These are phyloP conservation scores for Drosophila dives DNA, from an alignment of 2,888 invertebrate species.

Conservation along the genomic window DNA sequence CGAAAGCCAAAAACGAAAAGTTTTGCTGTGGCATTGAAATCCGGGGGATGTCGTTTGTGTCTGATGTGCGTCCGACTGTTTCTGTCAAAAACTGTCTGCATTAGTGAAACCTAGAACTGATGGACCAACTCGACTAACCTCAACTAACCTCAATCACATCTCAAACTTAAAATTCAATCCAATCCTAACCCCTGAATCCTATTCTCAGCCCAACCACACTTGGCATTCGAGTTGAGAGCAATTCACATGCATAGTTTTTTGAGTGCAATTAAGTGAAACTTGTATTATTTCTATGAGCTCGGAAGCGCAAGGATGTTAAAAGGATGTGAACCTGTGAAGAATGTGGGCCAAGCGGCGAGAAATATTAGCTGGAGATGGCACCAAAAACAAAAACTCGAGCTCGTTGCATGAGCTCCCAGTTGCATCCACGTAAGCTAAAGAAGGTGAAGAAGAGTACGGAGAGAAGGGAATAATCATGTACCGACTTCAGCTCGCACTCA, in stretches of 20 bases:
- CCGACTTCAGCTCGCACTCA: slow-evolving; percentile 12
- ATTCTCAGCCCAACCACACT: slow-evolving; percentile 32
- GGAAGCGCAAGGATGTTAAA: slow-evolving; percentile 6
- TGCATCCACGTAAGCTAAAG: slow-evolving; percentile 9
- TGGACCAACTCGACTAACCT: slow-evolving; percentile 21
- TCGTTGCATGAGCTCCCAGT: slow-evolving; percentile 34
- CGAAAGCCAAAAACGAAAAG: slow-evolving; percentile 46
- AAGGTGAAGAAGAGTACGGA: background rate
- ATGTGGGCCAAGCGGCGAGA: slow-evolving; percentile 54
- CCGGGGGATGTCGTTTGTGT: slow-evolving; percentile 54
- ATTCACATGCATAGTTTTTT: slow-evolving; percentile 74
- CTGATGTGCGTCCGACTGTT: slow-evolving; percentile 48
- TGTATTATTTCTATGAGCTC: slow-evolving; percentile 64
- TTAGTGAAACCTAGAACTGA: slow-evolving; percentile 58
- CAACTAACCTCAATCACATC: slow-evolving; percentile 2
- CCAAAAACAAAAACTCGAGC: slow-evolving; percentile 64
- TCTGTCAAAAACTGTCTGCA: slow-evolving; percentile 62
- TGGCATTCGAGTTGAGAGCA: slow-evolving; percentile 68
- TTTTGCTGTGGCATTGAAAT: slow-evolving; percentile 53
- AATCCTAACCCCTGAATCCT: background rate
- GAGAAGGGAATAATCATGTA: slow-evolving; percentile 4
- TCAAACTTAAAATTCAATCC: slow-evolving; percentile 2
- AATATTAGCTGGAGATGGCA: slow-evolving; percentile 62
- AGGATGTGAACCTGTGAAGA: slow-evolving; percentile 22
- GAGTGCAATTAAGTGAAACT: slow-evolving; percentile 77